A percentile compares a stretch with the other conserved stretches of the same genome.
These are phyloP conservation scores for Sphaerodactylus townsendi DNA, from an alignment of 2,113 vertebrate genomes.

Conservation along the genomic window DNA sequence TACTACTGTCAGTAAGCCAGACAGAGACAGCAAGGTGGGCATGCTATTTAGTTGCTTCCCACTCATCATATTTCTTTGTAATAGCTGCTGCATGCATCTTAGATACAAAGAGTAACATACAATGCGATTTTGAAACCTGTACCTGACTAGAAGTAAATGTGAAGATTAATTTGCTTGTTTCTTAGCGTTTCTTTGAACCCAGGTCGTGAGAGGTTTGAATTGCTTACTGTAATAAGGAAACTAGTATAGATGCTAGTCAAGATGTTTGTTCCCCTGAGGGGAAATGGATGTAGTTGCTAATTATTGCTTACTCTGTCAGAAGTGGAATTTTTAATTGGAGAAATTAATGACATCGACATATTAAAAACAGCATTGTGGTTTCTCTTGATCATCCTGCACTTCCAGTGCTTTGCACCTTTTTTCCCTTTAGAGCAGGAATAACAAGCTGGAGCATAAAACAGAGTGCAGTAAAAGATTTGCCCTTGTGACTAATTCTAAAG, in stretches of 20 bases:
- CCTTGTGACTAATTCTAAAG: too few relatives aligned
- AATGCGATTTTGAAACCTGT: slow-evolving; percentile 11
- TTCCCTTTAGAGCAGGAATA: neutral
- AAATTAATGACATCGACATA: neutral
- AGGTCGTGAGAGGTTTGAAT: neutral
- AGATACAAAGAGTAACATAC: neutral
- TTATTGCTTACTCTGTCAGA: neutral
- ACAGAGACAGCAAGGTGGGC: slow-evolving; percentile 91
- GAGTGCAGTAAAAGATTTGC: neutral
- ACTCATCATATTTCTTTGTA: neutral
- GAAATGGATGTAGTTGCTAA: neutral
- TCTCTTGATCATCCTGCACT: neutral
- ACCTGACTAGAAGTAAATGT: slow-evolving; percentile 4
- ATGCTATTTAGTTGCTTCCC: neutral
- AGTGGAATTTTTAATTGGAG: neutral
- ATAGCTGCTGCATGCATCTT: neutral
- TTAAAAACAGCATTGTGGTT: neutral
- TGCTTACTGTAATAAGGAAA: neutral
- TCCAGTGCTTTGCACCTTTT: neutral
- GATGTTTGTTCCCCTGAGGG: neutral
- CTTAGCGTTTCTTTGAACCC: neutral
- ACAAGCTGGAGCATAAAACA: neutral
- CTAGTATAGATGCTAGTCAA: neutral
- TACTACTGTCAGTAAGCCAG: slow-evolving; percentile 76
- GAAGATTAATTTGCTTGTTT: neutral